A percentile compares a stretch with the other conserved stretches of the same genome.
phyloP scores from a whole-genome alignment of 2,888 invertebrate species.

The Mycalesis mineus region DNA sequence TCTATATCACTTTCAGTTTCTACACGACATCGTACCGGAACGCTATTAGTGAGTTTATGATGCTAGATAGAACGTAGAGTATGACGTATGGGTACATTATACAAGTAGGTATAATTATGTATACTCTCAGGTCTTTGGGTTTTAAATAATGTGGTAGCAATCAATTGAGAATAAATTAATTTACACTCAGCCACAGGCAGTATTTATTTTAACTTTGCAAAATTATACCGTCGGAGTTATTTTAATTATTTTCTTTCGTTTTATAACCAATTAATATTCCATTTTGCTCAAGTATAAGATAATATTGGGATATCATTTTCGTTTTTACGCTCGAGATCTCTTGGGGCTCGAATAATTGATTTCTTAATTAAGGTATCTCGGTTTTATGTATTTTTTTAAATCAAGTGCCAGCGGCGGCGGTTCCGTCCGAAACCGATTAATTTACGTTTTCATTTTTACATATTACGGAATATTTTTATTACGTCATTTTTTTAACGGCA shows the following conservation, averaged over 20 bases:
- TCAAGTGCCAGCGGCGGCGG: too few species aligned
- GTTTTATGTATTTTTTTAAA: slow-evolving; percentile 4
- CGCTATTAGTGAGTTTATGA: too few species aligned
- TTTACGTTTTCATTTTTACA: too few species aligned
- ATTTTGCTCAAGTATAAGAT: slow-evolving; percentile 24
- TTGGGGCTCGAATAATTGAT: slow-evolving; percentile 16
- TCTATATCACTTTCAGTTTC: too few species aligned
- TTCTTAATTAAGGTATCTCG: slow-evolving; percentile 14
- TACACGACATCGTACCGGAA: too few species aligned
- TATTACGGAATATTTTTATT: too few species aligned
- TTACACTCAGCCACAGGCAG: background rate
- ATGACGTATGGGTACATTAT: too few species aligned
- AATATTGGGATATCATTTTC: slow-evolving; percentile 28
- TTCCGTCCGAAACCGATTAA: too few species aligned
- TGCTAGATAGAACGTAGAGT: too few species aligned
- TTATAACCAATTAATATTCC: slow-evolving; percentile 24
- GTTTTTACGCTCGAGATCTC: slow-evolving; percentile 16
- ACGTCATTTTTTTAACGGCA: too few species aligned
- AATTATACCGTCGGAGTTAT: slow-evolving; percentile 14
- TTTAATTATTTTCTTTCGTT: slow-evolving; percentile 24
- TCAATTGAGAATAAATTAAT: slow-evolving; percentile 9
- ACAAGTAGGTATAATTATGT: too few species aligned
- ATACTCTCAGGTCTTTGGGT: too few species aligned
- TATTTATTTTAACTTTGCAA: slow-evolving; percentile 19
- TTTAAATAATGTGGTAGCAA: background rate